Evolutionary conservation across 2,888 invertebrate species (phyloP).

Genomic region (Leptura quadrifasciata): DNA sequence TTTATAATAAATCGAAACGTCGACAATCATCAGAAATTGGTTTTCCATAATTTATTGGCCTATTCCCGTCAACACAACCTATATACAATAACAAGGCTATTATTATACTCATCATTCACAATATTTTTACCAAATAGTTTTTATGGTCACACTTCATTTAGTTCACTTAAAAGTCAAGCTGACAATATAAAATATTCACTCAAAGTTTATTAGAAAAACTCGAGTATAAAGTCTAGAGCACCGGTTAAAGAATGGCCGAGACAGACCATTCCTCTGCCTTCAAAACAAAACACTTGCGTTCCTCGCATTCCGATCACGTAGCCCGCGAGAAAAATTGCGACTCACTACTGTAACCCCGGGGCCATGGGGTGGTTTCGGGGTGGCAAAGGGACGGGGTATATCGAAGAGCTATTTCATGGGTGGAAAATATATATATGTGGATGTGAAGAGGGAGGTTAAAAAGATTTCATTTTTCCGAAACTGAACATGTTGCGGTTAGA

Average conservation of each 20-base stretch:
- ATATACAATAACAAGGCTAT: too few species aligned
- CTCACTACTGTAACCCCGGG: conserved; percentile 71
- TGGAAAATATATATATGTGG: conserved; percentile 69
- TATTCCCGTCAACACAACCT: too few species aligned
- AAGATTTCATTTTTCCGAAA: conserved; percentile 73
- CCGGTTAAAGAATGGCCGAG: conserved; percentile 39
- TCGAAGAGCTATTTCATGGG: conserved; percentile 72
- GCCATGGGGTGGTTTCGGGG: conserved; percentile 57
- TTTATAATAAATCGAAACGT: too few species aligned
- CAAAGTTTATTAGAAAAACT: conserved; percentile 12
- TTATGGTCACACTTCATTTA: not conserved
- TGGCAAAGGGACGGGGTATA: conserved; percentile 64
- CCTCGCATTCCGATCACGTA: conserved; percentile 73
- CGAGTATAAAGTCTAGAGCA: conserved; percentile 11
- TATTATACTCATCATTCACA: too few species aligned
- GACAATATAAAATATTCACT: conserved; percentile 24
- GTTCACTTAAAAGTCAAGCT: not conserved
- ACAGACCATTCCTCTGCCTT: conserved; percentile 58
- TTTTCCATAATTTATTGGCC: too few species aligned
- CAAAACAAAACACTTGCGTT: conserved; percentile 70
- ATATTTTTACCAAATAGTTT: too few species aligned
- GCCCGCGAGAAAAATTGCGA: conserved; percentile 74
- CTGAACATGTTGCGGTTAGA: conserved; percentile 72
- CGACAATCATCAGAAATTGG: too few species aligned
- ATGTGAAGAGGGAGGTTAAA: conserved; percentile 69